Conservation (phyloP, 2,113 vertebrate species). For the Hippolais icterina region DNA sequence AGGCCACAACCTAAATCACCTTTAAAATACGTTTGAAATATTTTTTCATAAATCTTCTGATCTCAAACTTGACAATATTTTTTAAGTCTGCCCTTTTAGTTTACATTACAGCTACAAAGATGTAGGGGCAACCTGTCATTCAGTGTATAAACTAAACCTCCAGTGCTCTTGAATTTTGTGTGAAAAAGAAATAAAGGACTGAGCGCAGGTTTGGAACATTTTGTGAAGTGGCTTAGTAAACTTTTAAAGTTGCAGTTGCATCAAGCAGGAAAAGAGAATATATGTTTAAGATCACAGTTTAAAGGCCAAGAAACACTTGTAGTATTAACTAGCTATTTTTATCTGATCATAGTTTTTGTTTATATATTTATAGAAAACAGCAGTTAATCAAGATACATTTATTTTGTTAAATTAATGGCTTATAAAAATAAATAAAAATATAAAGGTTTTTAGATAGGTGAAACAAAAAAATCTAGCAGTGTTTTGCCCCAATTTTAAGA, state of each 20-base stretch:
- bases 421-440: not conserved
- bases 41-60: not conserved
- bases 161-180: not conserved
- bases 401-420: not conserved
- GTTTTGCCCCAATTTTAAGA: not conserved
- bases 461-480: not conserved
- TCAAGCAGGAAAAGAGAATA: not conserved
- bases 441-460: not conserved
- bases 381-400: not conserved
- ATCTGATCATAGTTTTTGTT: not conserved
- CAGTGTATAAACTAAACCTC: not conserved
- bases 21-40: not conserved
- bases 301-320: not conserved
- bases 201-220: not conserved
- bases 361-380: not conserved
- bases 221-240: not conserved
- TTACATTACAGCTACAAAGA: not conserved
- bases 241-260: not conserved
- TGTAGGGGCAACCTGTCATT: not conserved
- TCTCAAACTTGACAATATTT: not conserved
- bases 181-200: not conserved
- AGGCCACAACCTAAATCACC: not conserved
- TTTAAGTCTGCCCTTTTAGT: not conserved
- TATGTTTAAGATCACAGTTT: not conserved
- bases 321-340: not conserved